Conservation (phyloP, 2,888 invertebrate genomes). For the Panopea generosa region DNA sequence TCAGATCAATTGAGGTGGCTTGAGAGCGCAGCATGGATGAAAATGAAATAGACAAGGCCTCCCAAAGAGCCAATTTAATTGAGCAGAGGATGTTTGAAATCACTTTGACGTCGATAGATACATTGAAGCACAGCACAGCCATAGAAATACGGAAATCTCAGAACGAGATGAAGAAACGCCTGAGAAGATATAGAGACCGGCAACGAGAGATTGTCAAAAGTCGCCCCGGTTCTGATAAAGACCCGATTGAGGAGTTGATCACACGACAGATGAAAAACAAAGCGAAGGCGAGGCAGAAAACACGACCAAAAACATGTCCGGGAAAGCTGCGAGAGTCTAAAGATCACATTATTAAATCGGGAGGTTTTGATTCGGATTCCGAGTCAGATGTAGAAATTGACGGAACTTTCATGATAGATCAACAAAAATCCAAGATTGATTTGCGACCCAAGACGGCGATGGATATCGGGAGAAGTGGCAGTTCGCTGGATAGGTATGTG, state of each 20-base stretch:
- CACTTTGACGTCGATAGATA: slow-evolving; percentile 49
- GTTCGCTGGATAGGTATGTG: slow-evolving; percentile 34
- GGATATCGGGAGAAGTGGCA: slow-evolving; percentile 46
- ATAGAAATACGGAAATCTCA: slow-evolving; percentile 58
- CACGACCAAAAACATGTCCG: slow-evolving; percentile 44
- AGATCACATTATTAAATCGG: neutral
- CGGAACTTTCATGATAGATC: slow-evolving; percentile 59
- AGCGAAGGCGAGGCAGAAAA: slow-evolving; percentile 31
- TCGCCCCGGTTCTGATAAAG: slow-evolving; percentile 32
- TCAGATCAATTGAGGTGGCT: no score
- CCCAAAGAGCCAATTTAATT: slow-evolving; percentile 55
- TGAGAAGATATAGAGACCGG: slow-evolving; percentile 53
- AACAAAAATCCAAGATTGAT: slow-evolving; percentile 60
- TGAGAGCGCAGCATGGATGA: slow-evolving; percentile 37
- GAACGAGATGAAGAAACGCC: slow-evolving; percentile 60
- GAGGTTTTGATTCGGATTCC: slow-evolving; percentile 28
- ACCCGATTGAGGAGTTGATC: slow-evolving; percentile 55
- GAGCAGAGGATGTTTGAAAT: slow-evolving; percentile 63
- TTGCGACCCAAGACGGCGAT: slow-evolving; percentile 60
- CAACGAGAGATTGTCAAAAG: slow-evolving; percentile 58
- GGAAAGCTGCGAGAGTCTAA: neutral
- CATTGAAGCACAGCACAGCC: slow-evolving; percentile 55
- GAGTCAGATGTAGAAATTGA: slow-evolving; percentile 60
- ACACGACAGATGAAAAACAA: slow-evolving; percentile 51
- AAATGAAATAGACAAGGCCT: slow-evolving; percentile 48